A percentile compares a stretch with the other conserved stretches of the same genome.
phyloP scores from a whole-genome alignment of 2,797 vertebrate genomes.

The Sebastes glaucus region DNA sequence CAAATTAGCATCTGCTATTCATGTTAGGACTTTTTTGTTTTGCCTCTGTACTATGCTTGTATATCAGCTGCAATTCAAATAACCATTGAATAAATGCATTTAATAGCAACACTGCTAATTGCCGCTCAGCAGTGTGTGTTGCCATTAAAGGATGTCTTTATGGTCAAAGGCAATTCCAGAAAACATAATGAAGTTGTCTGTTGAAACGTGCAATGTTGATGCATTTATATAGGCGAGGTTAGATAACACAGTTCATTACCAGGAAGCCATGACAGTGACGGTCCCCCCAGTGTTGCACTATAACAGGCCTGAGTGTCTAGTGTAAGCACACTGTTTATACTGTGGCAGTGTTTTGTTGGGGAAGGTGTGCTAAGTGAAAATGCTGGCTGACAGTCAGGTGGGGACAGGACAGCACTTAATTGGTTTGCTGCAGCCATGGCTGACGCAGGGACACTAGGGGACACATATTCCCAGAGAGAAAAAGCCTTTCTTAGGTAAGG shows the following conservation, averaged over 20 bases:
- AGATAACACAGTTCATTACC: not conserved
- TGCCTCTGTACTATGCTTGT: not conserved
- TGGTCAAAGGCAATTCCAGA: not conserved
- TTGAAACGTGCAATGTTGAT: not conserved
- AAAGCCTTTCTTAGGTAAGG: conserved; percentile 35
- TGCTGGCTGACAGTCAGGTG: conserved; percentile 32
- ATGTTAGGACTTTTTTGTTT: not conserved
- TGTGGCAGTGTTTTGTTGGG: not conserved
- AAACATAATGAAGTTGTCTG: not conserved
- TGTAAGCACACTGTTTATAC: not conserved
- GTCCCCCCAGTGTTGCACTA: not conserved
- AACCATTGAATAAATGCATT: not conserved
- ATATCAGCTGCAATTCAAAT: not conserved
- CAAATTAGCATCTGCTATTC: not conserved
- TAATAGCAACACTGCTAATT: not conserved
- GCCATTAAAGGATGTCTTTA: not conserved
- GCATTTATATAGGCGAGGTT: not conserved
- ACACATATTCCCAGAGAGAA: conserved; percentile 33
- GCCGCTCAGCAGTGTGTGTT: not conserved
- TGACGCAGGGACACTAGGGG: conserved; percentile 32
- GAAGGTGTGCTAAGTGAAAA: conserved; percentile 34
- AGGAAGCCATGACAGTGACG: not conserved
- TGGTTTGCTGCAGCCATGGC: conserved; percentile 51
- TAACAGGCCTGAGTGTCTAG: not conserved
- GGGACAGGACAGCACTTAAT: conserved; percentile 38